Percentiles rank a stretch among this genome's conserved stretches.
These are phyloP conservation scores for Lucifuga dentata DNA, from an alignment of 2,113 vertebrate genomes.

Conservation along the genomic window DNA sequence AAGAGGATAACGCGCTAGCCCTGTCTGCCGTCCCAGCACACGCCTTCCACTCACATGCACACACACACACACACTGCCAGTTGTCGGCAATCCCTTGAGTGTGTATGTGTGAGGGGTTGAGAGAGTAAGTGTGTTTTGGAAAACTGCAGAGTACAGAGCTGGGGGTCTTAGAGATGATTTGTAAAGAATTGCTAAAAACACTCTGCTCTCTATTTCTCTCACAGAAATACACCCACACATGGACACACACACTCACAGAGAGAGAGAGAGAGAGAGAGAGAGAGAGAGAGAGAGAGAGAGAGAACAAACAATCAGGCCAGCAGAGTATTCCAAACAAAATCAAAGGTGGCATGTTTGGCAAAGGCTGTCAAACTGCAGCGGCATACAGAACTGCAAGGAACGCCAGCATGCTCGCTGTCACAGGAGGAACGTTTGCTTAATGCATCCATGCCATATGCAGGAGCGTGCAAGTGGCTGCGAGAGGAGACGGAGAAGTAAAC, in stretches of 20 bases:
- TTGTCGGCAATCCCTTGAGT: slow-evolving; percentile 54
- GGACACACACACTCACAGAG: no score
- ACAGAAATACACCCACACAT: slow-evolving; percentile 12
- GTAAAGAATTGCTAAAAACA: slow-evolving; percentile 44
- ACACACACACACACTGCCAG: slow-evolving; percentile 46
- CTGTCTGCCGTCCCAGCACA: slow-evolving; percentile 86
- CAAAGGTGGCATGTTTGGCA: slow-evolving; percentile 7
- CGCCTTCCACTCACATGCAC: slow-evolving; percentile 56
- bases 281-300: no score
- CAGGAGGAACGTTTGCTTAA: slow-evolving; percentile 19
- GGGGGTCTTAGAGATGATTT: slow-evolving; percentile 45
- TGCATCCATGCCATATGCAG: not conserved
- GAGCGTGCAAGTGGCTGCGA: slow-evolving; percentile 24
- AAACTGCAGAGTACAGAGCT: slow-evolving; percentile 50
- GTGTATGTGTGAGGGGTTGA: slow-evolving; percentile 54
- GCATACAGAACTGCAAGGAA: slow-evolving; percentile 28
- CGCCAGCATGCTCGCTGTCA: slow-evolving; percentile 18
- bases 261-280: no score
- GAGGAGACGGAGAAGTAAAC: slow-evolving; percentile 22
- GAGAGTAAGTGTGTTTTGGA: slow-evolving; percentile 52
- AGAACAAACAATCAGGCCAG: slow-evolving; percentile 27
- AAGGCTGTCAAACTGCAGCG: not conserved
- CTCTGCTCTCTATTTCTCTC: slow-evolving; percentile 16
- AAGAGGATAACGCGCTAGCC: slow-evolving; percentile 99
- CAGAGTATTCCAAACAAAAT: slow-evolving; percentile 39